Evolutionary conservation across 2,888 invertebrate species (phyloP), one percentile per base, ranked within the genome.

Genomic region (Serrognathus titanus): DNA sequence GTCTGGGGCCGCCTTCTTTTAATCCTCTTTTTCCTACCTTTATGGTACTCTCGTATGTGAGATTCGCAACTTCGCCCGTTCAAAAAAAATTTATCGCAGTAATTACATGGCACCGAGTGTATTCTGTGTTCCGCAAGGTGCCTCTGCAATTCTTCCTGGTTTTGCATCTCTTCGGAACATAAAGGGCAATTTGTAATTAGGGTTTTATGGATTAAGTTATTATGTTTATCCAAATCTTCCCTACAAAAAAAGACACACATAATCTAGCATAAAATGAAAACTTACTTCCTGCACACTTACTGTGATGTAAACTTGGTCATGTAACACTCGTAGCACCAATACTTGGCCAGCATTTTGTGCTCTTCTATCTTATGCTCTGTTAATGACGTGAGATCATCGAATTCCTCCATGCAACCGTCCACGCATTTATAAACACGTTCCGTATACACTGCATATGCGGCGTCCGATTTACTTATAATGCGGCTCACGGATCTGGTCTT

Each of bases 81-180:
- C 31, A 64, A 43, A 55, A 63, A 64, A 43, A 55, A 58, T 36
- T 57, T 61, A 46, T 64, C 64, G 46, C 64, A 64, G 45, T 63
- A 64, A 24, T 54, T 58, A 46, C 64, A 64, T 0, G 61, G 62
- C 51, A 58, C 58, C 0, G 62, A 61, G 50, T 61, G 60, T 16
- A 57, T 41, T 11, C 54, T 50, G 36, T 64, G 64, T 37, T 64
- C 62, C 4, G 59, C 51, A 35, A 63, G 51, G 39, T 64, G 64
- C 31, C 52, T 39, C 39, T 61, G 58, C n/a, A 63, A 57, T 31
- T 53, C 45, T 36, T 53, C 50, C 13, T 52, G 56, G 2, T 59
- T 63, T 47, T 13, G 55, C 20, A 55, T 51, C 41, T 59, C 51
- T 45, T 59, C 51, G 3, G 59, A 59, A 55, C 63, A 63, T 10